phyloP scores from a whole-genome alignment of 1,140 invertebrate species.

The Diorhabda elongata region DNA sequence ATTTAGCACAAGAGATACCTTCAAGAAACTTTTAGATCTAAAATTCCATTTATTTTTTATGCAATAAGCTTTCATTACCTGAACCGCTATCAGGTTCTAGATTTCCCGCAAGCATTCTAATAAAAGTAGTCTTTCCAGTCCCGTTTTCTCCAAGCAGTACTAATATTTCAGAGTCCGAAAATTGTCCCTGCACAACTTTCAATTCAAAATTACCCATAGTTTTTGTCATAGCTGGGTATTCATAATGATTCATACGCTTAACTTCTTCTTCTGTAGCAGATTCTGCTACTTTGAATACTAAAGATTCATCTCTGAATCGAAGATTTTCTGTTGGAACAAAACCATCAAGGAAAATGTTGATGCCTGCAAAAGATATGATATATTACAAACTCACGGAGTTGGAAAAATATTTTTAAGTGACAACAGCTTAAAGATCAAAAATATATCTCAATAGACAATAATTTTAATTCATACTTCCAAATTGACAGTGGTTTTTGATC shows the following conservation, averaged over 20 bases:
- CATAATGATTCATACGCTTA: constrained; percentile 92
- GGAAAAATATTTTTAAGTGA: no score
- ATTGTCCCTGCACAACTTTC: constrained; percentile 82
- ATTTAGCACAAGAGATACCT: not conserved
- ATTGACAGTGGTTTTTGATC: no score
- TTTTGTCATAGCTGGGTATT: constrained; percentile 87
- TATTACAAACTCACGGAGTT: not conserved
- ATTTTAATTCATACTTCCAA: no score
- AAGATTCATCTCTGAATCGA: constrained; percentile 92
- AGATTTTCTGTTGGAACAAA: constrained; percentile 99
- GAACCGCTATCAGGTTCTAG: constrained; percentile 86
- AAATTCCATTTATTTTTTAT: no score
- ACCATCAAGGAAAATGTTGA: constrained; percentile 99
- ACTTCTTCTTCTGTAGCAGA: constrained; percentile 96
- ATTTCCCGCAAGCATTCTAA: constrained; percentile 95
- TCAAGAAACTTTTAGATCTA: no score
- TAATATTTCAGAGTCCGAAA: constrained; percentile 99
- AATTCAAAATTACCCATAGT: constrained; percentile 83
- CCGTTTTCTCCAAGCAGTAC: constrained; percentile 98
- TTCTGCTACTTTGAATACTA: constrained; percentile 98
- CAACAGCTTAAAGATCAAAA: no score
- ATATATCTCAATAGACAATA: no score
- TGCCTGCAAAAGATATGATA: constrained; percentile 57
- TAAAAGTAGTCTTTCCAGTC: constrained; percentile 99
- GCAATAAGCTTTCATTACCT: constrained; percentile 46